These are phyloP conservation scores for Yponomeuta plumbellus DNA, from an alignment of 2,888 invertebrate species.

Conservation along the genomic window DNA sequence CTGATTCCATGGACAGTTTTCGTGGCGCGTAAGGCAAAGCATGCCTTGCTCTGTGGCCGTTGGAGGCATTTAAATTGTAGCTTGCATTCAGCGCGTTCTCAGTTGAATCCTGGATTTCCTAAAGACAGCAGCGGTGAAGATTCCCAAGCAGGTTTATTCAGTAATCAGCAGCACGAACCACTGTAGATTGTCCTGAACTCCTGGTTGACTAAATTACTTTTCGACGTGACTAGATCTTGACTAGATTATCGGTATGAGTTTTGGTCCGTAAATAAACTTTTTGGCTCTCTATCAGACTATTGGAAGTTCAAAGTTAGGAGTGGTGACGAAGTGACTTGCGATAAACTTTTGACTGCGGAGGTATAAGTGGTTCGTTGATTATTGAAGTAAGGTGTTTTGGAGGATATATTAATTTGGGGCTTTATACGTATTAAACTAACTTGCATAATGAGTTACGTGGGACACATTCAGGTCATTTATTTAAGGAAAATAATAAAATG, in stretches of 20 bases:
- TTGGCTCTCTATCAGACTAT: no score
- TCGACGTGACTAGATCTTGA: background rate
- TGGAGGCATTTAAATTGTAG: conserved; percentile 62
- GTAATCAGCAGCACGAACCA: no score
- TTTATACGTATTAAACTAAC: background rate
- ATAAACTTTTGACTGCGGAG: background rate
- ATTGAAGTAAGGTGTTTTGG: no score
- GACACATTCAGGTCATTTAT: background rate
- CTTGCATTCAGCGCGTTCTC: background rate
- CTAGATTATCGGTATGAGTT: background rate
- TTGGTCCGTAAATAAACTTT: background rate
- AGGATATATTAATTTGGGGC: no score
- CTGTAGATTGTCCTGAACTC: background rate
- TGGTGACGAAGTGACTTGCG: background rate
- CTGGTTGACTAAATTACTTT: background rate
- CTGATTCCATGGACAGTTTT: conserved; percentile 78
- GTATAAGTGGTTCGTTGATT: no score
- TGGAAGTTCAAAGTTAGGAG: background rate
- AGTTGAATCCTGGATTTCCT: background rate
- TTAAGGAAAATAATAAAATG: background rate
- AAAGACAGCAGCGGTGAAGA: no score
- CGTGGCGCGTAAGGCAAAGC: conserved; percentile 79
- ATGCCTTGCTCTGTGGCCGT: conserved; percentile 70
- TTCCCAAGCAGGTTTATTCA: no score
- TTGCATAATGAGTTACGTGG: background rate